These are phyloP conservation scores for Fulmarus glacialis DNA, from an alignment of 2,113 vertebrate species.

Conservation along the genomic window DNA sequence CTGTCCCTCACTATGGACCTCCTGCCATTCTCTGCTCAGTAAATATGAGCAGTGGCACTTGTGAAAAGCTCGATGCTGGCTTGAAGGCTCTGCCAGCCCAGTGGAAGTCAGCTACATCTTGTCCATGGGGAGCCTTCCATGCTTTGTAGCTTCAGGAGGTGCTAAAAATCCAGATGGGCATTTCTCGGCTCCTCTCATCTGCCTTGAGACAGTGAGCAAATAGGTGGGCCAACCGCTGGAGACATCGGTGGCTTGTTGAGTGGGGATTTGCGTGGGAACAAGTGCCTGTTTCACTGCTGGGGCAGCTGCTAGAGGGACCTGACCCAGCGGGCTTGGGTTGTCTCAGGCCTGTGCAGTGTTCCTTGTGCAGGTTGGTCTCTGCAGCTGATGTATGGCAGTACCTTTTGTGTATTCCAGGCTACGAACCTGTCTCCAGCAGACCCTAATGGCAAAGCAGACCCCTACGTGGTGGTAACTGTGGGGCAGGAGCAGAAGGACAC, in stretches of 20 bases:
- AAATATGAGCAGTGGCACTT: not conserved
- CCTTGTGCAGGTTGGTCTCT: not conserved
- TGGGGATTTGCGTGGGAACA: not conserved
- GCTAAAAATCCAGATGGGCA: not conserved
- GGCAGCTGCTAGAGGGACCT: not conserved
- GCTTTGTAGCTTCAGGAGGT: not conserved
- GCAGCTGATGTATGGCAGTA: not conserved
- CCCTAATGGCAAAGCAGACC: conserved; percentile 92
- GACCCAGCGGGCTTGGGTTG: accelerated
- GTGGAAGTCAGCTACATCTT: not conserved
- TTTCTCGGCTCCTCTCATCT: not conserved
- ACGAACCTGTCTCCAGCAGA: conserved; percentile 88
- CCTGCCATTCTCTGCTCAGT: not conserved
- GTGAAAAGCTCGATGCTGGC: not conserved
- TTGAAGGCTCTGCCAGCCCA: not conserved
- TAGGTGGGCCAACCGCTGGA: not conserved
- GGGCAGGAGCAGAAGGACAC: conserved; percentile 81
- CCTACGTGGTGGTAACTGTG: conserved; percentile 86
- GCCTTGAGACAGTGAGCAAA: not conserved
- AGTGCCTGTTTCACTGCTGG: not conserved
- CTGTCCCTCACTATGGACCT: not conserved
- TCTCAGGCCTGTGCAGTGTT: not conserved
- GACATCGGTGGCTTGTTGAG: not conserved
- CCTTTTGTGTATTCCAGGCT: conserved; percentile 77
- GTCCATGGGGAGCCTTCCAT: not conserved